Conservation (phyloP, 2,797 vertebrate genomes). For the Naso thynnoides region DNA sequence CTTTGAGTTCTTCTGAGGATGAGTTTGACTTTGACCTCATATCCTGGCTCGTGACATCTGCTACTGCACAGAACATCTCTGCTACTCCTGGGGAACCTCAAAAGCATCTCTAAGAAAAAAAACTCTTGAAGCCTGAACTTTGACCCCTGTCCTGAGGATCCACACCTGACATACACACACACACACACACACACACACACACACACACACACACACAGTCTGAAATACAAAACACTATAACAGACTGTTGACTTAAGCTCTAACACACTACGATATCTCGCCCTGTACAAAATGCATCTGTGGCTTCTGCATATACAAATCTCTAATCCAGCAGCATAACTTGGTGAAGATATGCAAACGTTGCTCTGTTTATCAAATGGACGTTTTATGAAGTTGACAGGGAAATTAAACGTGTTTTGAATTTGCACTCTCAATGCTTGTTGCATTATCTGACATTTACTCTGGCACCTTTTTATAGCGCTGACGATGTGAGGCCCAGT, state of each 20-base stretch:
- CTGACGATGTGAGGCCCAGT: slow-evolving; percentile 31
- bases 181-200: neutral
- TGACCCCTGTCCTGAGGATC: neutral
- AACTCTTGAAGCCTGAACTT: slow-evolving; percentile 7
- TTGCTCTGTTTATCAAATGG: neutral
- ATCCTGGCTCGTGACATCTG: slow-evolving; percentile 61
- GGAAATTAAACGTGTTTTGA: slow-evolving; percentile 27
- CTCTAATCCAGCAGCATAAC: neutral
- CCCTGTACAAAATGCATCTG: neutral
- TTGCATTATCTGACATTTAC: slow-evolving; percentile 30
- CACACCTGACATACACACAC: neutral
- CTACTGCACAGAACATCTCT: slow-evolving; percentile 27
- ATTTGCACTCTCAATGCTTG: neutral
- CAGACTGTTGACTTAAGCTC: slow-evolving; percentile 4
- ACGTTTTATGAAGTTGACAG: slow-evolving; percentile 2
- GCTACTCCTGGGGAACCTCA: slow-evolving; percentile 35
- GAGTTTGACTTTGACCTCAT: slow-evolving; percentile 79
- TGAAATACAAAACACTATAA: neutral
- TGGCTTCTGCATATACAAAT: slow-evolving; percentile 29
- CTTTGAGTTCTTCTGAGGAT: slow-evolving; percentile 82
- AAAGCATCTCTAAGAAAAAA: slow-evolving; percentile 12
- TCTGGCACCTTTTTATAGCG: slow-evolving; percentile 14
- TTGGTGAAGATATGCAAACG: slow-evolving; percentile 23
- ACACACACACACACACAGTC: neutral
- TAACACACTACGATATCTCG: neutral